phyloP scores from a whole-genome alignment of 2,797 vertebrate genomes.

The Calcarius lapponicus region DNA sequence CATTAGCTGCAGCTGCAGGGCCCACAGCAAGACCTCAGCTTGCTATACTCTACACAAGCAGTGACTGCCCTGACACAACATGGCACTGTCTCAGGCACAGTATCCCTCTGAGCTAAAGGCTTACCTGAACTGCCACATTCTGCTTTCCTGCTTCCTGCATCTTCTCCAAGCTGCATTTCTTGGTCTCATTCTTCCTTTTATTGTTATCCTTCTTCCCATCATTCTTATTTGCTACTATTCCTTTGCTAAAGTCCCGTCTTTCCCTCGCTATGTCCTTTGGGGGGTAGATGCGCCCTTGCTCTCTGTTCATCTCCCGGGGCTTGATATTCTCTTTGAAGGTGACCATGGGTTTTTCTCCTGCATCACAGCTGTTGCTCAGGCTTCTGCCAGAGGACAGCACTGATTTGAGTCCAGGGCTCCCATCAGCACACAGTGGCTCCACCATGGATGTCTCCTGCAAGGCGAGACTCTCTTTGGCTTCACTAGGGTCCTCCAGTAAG shows the following conservation, averaged over 20 bases:
- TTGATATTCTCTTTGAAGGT: constrained; percentile 99
- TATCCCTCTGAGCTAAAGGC: not conserved
- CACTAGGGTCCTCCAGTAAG: constrained; percentile 87
- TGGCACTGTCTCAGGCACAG: not conserved
- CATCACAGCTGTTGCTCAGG: constrained; percentile 83
- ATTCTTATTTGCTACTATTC: constrained; percentile 78
- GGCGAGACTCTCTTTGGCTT: constrained; percentile 86
- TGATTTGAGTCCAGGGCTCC: constrained; percentile 88
- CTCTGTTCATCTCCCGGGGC: constrained; percentile 88
- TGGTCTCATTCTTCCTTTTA: constrained; percentile 91
- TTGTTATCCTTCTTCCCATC: constrained; percentile 89
- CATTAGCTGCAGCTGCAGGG: not conserved
- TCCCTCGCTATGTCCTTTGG: constrained; percentile 85
- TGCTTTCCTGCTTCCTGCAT: constrained; percentile 83
- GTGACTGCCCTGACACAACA: not conserved
- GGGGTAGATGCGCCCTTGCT: constrained; percentile 80
- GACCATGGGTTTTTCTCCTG: constrained; percentile 89
- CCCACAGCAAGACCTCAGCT: not conserved
- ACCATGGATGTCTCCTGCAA: constrained; percentile 87
- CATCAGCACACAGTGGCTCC: constrained; percentile 80
- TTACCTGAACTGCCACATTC: constrained; percentile 86
- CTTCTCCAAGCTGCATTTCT: constrained; percentile 86
- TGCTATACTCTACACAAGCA: not conserved
- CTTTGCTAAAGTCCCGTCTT: constrained; percentile 84
- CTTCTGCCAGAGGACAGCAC: constrained; percentile 89